Base-by-base conservation (phyloP, 2,113 vertebrate species). In the Sylvietta virens region DNA sequence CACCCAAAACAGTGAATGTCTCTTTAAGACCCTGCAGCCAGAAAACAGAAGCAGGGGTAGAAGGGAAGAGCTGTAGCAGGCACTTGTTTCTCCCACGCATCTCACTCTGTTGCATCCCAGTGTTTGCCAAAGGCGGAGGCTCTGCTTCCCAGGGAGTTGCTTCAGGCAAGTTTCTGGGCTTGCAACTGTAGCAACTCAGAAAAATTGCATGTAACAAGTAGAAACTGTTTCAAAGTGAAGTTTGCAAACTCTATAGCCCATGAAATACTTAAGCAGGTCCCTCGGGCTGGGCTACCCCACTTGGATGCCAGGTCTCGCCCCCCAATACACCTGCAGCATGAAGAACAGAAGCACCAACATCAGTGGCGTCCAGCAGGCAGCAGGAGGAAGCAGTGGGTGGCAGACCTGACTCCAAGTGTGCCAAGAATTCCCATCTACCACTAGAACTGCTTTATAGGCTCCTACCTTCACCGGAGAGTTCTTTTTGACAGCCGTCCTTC, bases 261-360 rank as follows among this genome's bases (percentile, higher is more conserved):
- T 3, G 0, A 28, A 28, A 18, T 1, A 3, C 14, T 10, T 17
- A 26, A 39, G 51, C 64, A 23, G n/a, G 28, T 16, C 8, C 77
- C n/a, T 10, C 40, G 40, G 17, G 5, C 10, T 39, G 10, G 6
- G n/a, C 21, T 17, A 13, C n/a, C 10, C 5, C 8, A 16, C 1
- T 0, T 39, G 30, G 4, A 8, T 23, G 14, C 30, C 44, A 22
- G 22, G 35, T 40, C 22, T 4, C 2, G 2, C 9, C 20, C 7
- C 17, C 22, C 7, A 1, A 13, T 13, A 10, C n/a, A 39, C 42
- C 42, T 21, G 62, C 27, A 17, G 17, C 28, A 16, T 26, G 62
- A 27, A 39, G 8, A 45, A 37, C 62, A 47, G 62, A 15, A 67
- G 13, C 27, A 48, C 22, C 78, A 39, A 39, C 17, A 17, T 24